Conservation (phyloP, 1,140 invertebrate genomes). For the Hesperophylax magnus region DNA sequence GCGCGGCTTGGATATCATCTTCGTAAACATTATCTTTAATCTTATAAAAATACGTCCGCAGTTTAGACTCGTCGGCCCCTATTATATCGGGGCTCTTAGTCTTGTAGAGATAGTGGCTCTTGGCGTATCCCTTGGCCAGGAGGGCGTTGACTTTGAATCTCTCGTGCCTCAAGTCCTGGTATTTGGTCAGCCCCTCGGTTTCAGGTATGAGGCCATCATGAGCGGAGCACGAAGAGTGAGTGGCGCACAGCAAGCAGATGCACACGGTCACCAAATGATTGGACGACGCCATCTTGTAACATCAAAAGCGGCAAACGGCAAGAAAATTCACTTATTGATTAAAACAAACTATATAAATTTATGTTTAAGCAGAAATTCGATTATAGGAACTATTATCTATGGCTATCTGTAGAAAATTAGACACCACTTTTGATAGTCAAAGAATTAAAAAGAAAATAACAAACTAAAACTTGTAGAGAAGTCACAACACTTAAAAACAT, state of each 20-base stretch:
- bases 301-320: background rate
- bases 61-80: background rate
- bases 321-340: background rate
- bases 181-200: slow-evolving; percentile 47
- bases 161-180: slow-evolving; percentile 57
- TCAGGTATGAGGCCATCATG: slow-evolving; percentile 67
- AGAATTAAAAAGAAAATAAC: no score
- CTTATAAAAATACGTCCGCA: background rate
- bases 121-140: slow-evolving; percentile 15
- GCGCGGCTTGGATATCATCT: background rate
- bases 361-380: no score
- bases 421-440: no score
- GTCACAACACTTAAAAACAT: no score
- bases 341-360: no score
- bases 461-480: no score
- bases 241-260: slow-evolving; percentile 82
- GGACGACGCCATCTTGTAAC: slow-evolving; percentile 60
- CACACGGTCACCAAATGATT: slow-evolving; percentile 80
- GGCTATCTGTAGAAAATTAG: no score
- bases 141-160: slow-evolving; percentile 52
- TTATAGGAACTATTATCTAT: no score
- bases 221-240: slow-evolving; percentile 78
- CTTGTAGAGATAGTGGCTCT: background rate
- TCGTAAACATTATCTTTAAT: background rate
- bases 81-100: slow-evolving; percentile 27